phyloP scores from a whole-genome alignment of 2,797 vertebrate genomes.

The Macrochelys suwanniensis region DNA sequence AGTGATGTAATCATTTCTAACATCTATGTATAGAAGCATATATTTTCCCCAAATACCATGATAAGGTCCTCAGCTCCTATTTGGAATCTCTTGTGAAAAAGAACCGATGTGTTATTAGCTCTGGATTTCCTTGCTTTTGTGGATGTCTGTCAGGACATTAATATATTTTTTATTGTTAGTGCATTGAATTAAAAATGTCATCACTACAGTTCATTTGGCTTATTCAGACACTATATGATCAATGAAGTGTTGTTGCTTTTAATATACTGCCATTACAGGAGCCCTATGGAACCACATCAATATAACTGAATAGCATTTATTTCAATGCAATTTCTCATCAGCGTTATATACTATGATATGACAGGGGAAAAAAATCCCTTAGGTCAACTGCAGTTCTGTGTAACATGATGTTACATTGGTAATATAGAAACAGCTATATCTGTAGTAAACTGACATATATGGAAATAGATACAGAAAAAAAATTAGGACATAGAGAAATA shows the following conservation, averaged over 20 bases:
- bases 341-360: neutral
- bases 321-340: neutral
- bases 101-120: neutral
- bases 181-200: neutral
- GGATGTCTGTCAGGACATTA: neutral
- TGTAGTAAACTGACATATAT: neutral
- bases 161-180: neutral
- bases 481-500: neutral
- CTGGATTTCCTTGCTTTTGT: neutral
- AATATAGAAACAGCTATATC: neutral
- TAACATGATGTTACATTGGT: neutral
- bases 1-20: neutral
- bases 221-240: neutral
- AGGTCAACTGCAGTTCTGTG: neutral
- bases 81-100: neutral
- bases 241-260: neutral
- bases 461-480: fast-evolving
- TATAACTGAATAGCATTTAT: neutral
- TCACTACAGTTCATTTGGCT: neutral
- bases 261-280: neutral
- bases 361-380: neutral
- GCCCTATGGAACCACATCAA: fast-evolving
- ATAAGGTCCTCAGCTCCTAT: neutral
- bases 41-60: neutral
- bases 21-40: neutral